These are phyloP conservation scores for Amphipyra tragopoginis DNA, from an alignment of 2,888 invertebrate species.

Conservation along the genomic window DNA sequence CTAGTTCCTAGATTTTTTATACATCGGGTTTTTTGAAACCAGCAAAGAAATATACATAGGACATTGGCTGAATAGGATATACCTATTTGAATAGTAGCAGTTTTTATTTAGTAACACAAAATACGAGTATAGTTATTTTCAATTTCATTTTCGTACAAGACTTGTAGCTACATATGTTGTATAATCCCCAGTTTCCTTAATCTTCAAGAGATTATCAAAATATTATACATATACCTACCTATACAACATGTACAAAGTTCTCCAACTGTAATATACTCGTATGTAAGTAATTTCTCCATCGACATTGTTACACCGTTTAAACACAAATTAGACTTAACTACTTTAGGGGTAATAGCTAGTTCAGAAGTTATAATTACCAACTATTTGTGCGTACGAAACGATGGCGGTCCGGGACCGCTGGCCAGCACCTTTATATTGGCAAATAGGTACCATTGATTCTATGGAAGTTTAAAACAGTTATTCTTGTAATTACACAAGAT, in stretches of 20 bases:
- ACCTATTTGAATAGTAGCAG: no score
- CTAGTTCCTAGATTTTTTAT: slow-evolving; percentile 6
- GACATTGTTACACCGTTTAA: slow-evolving; percentile 44
- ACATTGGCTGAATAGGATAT: not conserved
- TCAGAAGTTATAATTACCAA: slow-evolving; percentile 53
- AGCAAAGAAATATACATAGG: not conserved
- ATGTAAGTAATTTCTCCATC: slow-evolving; percentile 42
- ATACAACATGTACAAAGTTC: slow-evolving; percentile 1
- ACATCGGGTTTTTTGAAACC: slow-evolving; percentile 15
- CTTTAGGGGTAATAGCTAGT: slow-evolving; percentile 51
- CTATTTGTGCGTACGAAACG: slow-evolving; percentile 42
- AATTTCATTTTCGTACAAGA: no score
- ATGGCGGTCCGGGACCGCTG: slow-evolving; percentile 11
- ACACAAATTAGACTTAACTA: slow-evolving; percentile 54
- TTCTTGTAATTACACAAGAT: slow-evolving; percentile 8
- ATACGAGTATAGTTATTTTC: no score
- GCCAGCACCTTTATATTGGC: slow-evolving; percentile 12
- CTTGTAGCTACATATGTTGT: not conserved
- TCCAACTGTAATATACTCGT: slow-evolving; percentile 16
- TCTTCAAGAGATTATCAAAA: not conserved
- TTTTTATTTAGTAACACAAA: no score
- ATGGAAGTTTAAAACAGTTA: slow-evolving; percentile 21
- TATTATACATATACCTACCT: not conserved
- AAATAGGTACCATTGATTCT: slow-evolving; percentile 10
- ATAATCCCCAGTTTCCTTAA: not conserved